Evolutionary conservation across 2,797 vertebrate species (phyloP).

Genomic region (Streptopelia turtur): DNA sequence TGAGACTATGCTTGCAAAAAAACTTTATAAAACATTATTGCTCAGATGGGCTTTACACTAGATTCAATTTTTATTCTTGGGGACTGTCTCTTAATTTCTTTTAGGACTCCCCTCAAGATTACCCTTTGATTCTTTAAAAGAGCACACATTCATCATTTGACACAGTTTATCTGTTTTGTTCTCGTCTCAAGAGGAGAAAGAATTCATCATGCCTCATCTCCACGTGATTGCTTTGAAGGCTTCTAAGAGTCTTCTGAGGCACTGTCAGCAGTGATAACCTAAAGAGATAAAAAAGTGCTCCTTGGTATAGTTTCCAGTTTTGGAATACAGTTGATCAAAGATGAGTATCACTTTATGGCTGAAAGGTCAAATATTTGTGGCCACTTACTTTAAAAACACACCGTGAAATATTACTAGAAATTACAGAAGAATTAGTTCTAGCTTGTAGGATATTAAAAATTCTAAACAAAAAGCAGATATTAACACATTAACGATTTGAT

Average conservation of each 20-base stretch:
- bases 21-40: not conserved
- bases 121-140: not conserved
- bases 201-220: not conserved
- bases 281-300: not conserved
- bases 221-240: not conserved
- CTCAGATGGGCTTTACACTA: not conserved
- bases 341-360: not conserved
- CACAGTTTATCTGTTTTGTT: not conserved
- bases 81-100: not conserved
- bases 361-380: not conserved
- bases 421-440: not conserved
- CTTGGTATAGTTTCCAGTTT: not conserved
- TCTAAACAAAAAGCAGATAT: not conserved
- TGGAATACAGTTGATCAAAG: not conserved
- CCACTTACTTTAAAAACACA: not conserved
- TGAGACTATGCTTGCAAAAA: not conserved
- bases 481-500: not conserved
- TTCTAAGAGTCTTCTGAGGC: not conserved
- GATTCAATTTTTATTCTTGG: not conserved
- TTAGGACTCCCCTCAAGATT: not conserved
- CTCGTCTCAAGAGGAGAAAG: not conserved
- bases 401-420: not conserved
- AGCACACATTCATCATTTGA: not conserved
- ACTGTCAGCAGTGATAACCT: not conserved
- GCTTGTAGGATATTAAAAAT: not conserved